These are phyloP conservation scores for Alviniconcha strummeri DNA, from an alignment of 2,888 invertebrate genomes.

Conservation along the genomic window DNA sequence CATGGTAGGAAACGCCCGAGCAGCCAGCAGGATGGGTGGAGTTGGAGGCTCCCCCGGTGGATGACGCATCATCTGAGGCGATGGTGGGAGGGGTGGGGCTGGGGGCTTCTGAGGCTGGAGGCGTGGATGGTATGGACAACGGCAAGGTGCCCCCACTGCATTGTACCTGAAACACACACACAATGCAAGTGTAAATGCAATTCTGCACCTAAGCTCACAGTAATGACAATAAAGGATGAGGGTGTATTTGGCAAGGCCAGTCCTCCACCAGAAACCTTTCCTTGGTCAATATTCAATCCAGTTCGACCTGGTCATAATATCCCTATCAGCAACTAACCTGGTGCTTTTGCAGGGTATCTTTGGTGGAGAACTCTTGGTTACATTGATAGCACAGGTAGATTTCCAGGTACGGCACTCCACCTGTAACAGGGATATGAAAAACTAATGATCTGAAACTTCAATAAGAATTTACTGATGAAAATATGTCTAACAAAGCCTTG, in stretches of 20 bases:
- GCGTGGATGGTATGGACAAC: conserved; percentile 26
- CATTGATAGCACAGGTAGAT: conserved; percentile 68
- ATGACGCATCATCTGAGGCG: conserved; percentile 24
- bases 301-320: too few relatives aligned
- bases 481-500: too few relatives aligned
- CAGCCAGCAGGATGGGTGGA: neutral
- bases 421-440: neutral
- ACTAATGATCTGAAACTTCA: too few relatives aligned
- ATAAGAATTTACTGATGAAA: too few relatives aligned
- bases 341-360: conserved; percentile 55
- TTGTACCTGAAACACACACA: conserved; percentile 22
- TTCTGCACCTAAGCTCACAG: neutral
- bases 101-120: conserved; percentile 16
- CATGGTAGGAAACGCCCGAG: neutral
- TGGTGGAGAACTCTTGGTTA: conserved; percentile 61
- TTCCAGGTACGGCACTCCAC: conserved; percentile 46
- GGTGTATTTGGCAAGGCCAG: too few relatives aligned
- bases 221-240: too few relatives aligned
- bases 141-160: conserved; percentile 1
- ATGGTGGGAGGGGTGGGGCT: conserved; percentile 21
- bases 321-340: conserved; percentile 42
- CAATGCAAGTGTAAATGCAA: neutral
- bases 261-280: too few relatives aligned
- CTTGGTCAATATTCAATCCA: too few relatives aligned
- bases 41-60: conserved; percentile 29